These are phyloP conservation scores for Bombylius discolor DNA, from an alignment of 2,888 invertebrate genomes.

Conservation along the genomic window DNA sequence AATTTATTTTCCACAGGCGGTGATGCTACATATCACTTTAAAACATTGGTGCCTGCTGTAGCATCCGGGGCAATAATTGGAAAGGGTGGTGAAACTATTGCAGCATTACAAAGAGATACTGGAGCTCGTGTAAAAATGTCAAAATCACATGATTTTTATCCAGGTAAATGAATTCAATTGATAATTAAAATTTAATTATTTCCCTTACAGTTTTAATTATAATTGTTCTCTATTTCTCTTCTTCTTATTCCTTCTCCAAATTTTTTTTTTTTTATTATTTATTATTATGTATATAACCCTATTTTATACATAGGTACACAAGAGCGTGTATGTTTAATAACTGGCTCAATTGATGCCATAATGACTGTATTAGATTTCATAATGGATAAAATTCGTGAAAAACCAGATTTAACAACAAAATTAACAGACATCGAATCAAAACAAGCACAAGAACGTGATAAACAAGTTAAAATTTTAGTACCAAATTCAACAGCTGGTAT, in stretches of 20 bases:
- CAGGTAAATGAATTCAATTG: conserved; percentile 52
- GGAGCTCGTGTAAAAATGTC: conserved; percentile 99
- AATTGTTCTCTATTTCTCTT: not conserved
- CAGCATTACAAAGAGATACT: conserved; percentile 93
- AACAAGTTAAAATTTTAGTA: conserved; percentile 91
- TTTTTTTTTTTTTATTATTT: no score
- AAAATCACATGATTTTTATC: conserved; percentile 97
- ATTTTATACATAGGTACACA: conserved; percentile 57
- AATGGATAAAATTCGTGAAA: conserved; percentile 90
- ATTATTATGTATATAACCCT: no score
- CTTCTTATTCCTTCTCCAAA: no score
- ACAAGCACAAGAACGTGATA: conserved; percentile 76
- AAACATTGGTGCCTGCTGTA: conserved; percentile 90
- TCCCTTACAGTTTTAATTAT: not conserved
- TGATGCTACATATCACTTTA: conserved; percentile 88
- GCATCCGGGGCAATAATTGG: conserved; percentile 99
- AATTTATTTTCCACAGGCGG: conserved; percentile 38
- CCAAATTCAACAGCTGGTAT: conserved; percentile 95
- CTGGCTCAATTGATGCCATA: conserved; percentile 80
- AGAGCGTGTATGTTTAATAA: conserved; percentile 86
- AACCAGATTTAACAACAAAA: conserved; percentile 76
- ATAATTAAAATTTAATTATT: not conserved
- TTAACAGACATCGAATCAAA: conserved; percentile 73
- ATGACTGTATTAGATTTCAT: conserved; percentile 86
- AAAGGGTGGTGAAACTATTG: conserved; percentile 97